Evolutionary conservation across 2,797 vertebrate genomes (phyloP), one percentile per base, ranked within the genome.

Genomic region (Melanotaenia maccullochi): DNA sequence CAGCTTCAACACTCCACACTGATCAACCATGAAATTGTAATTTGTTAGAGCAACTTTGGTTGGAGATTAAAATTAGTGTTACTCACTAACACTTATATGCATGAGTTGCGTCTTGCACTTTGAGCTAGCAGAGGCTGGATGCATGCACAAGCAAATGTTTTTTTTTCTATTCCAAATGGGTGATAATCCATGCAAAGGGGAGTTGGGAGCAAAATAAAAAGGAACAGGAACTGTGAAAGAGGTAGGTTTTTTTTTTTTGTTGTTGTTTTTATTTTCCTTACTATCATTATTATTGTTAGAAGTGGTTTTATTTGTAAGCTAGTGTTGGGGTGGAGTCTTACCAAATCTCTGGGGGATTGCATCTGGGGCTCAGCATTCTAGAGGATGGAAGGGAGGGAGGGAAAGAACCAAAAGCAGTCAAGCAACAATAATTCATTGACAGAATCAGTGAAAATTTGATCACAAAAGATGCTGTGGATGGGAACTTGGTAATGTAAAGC

Each of bases 301-400:
- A 3, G 59, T 9, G 71, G 70, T 68, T 77, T 71, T 73, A 62
- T 69, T 62, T 51, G 55, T 60, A 51, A 68, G 74, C 3, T 42
- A 3, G 73, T 81, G 79, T 83, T 16, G 57, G 63, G 82, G 75
- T 65, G 84, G 75, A 74, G 67, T 83, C 93, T 94, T 93, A 95
- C 94, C 93, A 85, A 74, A 74, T 94, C 93, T 91, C 87, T 82
- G 79, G 82, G 78, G 81, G 79, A 62, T 54, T 92, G 93, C 81
- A 74, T 83, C 87, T 86, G 87, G 73, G 90, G 86, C 75, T 93
- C 92, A 7, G 89, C 74, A 1, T 57, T 93, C 93, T 94, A 79
- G 71, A 89, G 75, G 84, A 83, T 20, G 66, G 55, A 79, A 42
- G 61, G 40, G 42, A 18, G 40, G 54, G 40, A 51, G 69, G 25